Evolutionary conservation across 2,797 vertebrate genomes (phyloP), one percentile per base, ranked within the genome.

Genomic region (Neosilurus hyrtlii): DNA sequence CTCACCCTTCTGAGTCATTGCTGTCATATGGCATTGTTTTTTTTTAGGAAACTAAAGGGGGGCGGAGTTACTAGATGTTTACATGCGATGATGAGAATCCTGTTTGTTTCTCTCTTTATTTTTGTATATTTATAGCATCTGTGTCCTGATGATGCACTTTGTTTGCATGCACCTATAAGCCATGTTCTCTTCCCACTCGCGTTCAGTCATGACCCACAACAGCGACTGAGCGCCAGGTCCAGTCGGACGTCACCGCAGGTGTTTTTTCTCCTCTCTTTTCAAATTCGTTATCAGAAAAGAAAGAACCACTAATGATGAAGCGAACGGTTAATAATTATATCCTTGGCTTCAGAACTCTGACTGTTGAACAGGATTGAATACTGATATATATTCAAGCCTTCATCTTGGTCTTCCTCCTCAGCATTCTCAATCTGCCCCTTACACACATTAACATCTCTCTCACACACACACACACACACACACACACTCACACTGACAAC

Each of bases 1-100:
- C 52, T 57, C 37, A 71, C 78, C 67, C 59, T 52, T 71, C 80
- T 24, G 80, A 81, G 67, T 86, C 82, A 75, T 77, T 82, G n/a
- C 84, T 86, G 76, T 89, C 82, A 77, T 79, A 66, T 83, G 86
- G 79, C 85, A 83, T 86, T 86, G 81, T 66, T 62, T 87, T 72
- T 87, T 72, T 78, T 78, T 43, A 59, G 81, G 70, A 67, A 20
- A 51, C 16, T 79, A 74, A 52, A 22, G 4, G 12, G 59, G 70
- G 49, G 59, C 26, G 83, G 83, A 54, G 74, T 73, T 65, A 37
- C 83, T 87, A 84, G 87, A 83, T 82, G 87, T 88, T 87, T 86
- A 87, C 87, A 88, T 49, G 70, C 52, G 77, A 74, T 82, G 75
- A 85, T 76, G 80, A 86, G 37, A 62, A 84, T 82, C 49, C 67